Conservation (phyloP, 2,888 invertebrate species). For the Autographa gamma region DNA sequence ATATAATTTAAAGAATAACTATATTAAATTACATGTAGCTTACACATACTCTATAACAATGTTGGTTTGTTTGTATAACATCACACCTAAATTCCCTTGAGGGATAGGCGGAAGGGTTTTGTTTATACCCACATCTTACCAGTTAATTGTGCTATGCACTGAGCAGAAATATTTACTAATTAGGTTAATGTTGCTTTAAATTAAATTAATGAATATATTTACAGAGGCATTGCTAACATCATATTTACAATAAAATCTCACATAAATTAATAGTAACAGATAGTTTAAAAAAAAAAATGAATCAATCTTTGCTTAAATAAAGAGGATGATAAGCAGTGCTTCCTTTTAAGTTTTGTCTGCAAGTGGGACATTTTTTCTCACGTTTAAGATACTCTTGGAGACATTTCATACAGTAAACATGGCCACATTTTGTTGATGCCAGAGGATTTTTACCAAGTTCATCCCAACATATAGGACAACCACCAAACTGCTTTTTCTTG, state of each 20-base stretch:
- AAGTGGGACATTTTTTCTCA: constrained; percentile 74
- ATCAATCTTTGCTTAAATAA: constrained; percentile 52
- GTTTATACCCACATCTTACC: background rate
- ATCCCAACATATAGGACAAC: constrained; percentile 79
- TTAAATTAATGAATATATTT: background rate
- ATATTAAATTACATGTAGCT: background rate
- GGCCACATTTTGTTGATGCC: constrained; percentile 80
- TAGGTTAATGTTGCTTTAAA: background rate
- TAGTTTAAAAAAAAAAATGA: background rate
- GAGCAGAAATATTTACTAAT: background rate
- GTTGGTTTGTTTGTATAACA: background rate
- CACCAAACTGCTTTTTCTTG: constrained; percentile 56
- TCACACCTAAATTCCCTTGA: background rate
- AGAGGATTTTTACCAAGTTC: constrained; percentile 70
- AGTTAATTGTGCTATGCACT: background rate
- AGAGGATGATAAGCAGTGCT: constrained; percentile 70
- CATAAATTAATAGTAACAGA: background rate
- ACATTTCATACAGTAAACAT: constrained; percentile 75
- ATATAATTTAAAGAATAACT: too few relatives aligned
- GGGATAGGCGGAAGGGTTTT: constrained; percentile 1
- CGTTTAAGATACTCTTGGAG: constrained; percentile 62
- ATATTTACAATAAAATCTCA: background rate
- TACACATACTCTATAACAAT: background rate
- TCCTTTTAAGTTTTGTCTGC: constrained; percentile 68
- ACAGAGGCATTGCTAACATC: background rate